Conservation (phyloP, 2,888 invertebrate genomes). For the Galerucella nymphaeae region DNA sequence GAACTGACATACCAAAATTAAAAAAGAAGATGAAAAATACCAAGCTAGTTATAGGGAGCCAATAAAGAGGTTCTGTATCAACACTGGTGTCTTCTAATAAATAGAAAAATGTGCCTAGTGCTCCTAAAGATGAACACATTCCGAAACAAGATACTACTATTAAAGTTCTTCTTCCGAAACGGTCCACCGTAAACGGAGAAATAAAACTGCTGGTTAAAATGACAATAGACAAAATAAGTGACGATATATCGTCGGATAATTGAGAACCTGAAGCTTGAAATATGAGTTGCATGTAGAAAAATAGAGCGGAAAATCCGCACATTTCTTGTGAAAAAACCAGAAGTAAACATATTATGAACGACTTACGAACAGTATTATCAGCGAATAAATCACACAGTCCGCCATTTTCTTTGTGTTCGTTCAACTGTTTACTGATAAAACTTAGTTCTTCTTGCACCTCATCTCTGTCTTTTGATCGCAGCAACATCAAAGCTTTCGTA, state of each 20-base stretch:
- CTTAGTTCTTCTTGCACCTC: slow-evolving; percentile 72
- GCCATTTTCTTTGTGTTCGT: slow-evolving; percentile 46
- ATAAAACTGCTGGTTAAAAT: slow-evolving; percentile 78
- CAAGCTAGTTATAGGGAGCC: slow-evolving; percentile 79
- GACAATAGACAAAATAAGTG: slow-evolving; percentile 80
- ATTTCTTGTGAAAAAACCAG: slow-evolving; percentile 75
- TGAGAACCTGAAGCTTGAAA: slow-evolving; percentile 74
- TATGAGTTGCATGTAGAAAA: slow-evolving; percentile 74
- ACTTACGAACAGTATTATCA: slow-evolving; percentile 72
- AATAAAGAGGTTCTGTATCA: slow-evolving; percentile 65
- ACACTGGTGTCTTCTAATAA: slow-evolving; percentile 69
- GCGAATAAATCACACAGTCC: slow-evolving; percentile 63
- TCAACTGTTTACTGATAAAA: slow-evolving; percentile 40
- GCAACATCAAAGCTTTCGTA: slow-evolving; percentile 70
- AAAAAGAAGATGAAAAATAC: slow-evolving; percentile 76
- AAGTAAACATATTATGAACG: slow-evolving; percentile 76
- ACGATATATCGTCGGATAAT: slow-evolving; percentile 72
- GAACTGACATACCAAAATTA: slow-evolving; percentile 74
- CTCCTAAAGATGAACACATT: slow-evolving; percentile 71
- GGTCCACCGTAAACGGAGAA: slow-evolving; percentile 81
- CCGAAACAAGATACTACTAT: slow-evolving; percentile 76
- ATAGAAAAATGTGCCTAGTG: slow-evolving; percentile 65
- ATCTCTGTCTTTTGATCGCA: slow-evolving; percentile 75
- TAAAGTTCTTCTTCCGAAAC: slow-evolving; percentile 77
- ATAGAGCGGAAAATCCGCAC: slow-evolving; percentile 62